phyloP scores from a whole-genome alignment of 2,888 invertebrate genomes.

The Eustalomyia histrio region DNA sequence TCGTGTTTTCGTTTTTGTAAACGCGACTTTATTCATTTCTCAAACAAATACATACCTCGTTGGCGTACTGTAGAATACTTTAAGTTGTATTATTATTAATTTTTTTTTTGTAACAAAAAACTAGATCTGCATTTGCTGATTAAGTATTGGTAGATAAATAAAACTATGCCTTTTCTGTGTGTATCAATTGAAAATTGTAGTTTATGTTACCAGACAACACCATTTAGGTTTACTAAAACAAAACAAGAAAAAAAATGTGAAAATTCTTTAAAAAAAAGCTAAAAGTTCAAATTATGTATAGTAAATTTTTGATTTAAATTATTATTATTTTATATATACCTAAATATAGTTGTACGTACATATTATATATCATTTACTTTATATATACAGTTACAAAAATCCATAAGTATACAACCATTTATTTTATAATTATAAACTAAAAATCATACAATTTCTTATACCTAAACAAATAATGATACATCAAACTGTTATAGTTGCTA shows the following conservation, averaged over 20 bases:
- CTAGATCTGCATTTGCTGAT: too few relatives aligned
- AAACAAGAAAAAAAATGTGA: conserved; percentile 37
- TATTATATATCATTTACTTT: conserved; percentile 13
- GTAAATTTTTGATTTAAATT: conserved; percentile 47
- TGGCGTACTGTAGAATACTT: too few relatives aligned
- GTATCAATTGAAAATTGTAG: background rate
- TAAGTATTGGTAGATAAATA: too few relatives aligned
- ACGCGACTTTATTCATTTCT: too few relatives aligned
- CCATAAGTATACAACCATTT: background rate
- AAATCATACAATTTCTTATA: background rate
- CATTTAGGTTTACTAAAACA: conserved; percentile 34
- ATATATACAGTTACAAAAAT: conserved; percentile 15
- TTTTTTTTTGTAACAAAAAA: too few relatives aligned
- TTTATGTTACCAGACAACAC: conserved; percentile 41
- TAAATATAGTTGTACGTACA: conserved; percentile 4
- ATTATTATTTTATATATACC: conserved; percentile 21
- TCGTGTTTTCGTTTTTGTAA: too few relatives aligned
- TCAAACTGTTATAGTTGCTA: too few relatives aligned
- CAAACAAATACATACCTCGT: too few relatives aligned
- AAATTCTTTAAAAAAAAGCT: conserved; percentile 54
- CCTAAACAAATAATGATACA: background rate
- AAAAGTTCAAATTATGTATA: conserved; percentile 65
- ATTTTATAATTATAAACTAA: too few relatives aligned
- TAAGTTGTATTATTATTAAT: too few relatives aligned
- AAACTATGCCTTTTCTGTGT: too few relatives aligned